Conservation (phyloP, 2,113 vertebrate species). For the Stegostoma tigrinum region DNA sequence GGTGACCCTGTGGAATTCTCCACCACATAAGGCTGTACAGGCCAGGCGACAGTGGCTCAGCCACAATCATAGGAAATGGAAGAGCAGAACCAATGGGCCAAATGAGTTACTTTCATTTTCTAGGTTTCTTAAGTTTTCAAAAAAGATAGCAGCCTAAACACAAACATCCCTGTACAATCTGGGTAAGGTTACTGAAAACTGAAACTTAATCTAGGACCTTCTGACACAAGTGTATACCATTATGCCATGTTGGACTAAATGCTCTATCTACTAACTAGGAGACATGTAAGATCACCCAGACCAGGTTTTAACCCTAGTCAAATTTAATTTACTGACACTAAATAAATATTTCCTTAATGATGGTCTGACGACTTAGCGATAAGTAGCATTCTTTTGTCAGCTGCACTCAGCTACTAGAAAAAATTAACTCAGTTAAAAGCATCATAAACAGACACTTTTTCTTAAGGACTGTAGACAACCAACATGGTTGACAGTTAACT, state of each 20-base stretch:
- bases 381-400: neutral
- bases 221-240: neutral
- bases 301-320: neutral
- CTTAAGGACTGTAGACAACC: neutral
- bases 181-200: neutral
- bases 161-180: too few species aligned
- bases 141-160: neutral
- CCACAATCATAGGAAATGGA: too few species aligned
- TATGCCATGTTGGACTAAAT: neutral
- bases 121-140: neutral
- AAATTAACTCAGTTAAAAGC: neutral
- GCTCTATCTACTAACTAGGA: neutral
- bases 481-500: too few species aligned
- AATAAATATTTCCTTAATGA: neutral
- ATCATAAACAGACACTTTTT: neutral
- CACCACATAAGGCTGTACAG: too few species aligned
- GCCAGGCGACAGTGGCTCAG: too few species aligned
- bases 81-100: too few species aligned
- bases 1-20: too few species aligned
- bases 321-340: neutral
- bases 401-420: neutral
- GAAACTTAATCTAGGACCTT: neutral
- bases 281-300: neutral
- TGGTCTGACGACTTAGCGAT: neutral
- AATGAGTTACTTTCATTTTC: too few species aligned